Evolutionary conservation across 1,140 invertebrate genomes (phyloP).

Genomic region (Saxidomus purpurata): DNA sequence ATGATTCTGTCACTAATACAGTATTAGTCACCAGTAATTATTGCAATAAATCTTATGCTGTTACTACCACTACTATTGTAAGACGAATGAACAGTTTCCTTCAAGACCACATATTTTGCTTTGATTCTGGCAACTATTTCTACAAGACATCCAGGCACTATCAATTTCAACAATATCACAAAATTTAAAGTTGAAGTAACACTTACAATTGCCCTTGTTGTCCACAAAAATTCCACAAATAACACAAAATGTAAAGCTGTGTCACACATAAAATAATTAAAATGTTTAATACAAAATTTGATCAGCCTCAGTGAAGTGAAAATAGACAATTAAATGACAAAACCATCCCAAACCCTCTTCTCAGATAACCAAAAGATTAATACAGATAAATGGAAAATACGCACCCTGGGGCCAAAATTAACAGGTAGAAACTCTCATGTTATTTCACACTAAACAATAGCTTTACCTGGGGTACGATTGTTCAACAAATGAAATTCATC

Average conservation of each 20-base stretch:
- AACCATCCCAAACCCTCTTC: constrained; percentile 1
- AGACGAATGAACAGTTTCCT: no score
- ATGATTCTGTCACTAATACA: no score
- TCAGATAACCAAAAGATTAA: constrained; percentile 51
- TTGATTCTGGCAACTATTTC: no score
- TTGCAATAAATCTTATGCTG: no score
- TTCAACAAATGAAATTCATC: constrained; percentile 33
- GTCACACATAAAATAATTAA: constrained; percentile 42
- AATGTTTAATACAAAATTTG: constrained; percentile 22
- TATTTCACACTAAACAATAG: constrained; percentile 59
- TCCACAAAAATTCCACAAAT: not conserved
- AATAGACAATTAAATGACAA: constrained; percentile 47
- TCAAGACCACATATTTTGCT: no score
- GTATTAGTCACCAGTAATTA: no score
- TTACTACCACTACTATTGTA: no score
- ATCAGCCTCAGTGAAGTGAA: constrained; percentile 17
- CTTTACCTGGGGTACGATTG: not conserved
- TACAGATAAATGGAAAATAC: constrained; percentile 61
- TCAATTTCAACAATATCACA: no score
- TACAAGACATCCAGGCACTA: no score
- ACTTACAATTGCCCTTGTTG: no score
- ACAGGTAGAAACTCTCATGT: constrained; percentile 9
- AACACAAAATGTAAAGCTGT: not conserved
- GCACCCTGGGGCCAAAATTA: constrained; percentile 61
- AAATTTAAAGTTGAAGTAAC: no score